These are phyloP conservation scores for Sebastes reedi DNA, from an alignment of 2,797 vertebrate species.

Conservation along the genomic window DNA sequence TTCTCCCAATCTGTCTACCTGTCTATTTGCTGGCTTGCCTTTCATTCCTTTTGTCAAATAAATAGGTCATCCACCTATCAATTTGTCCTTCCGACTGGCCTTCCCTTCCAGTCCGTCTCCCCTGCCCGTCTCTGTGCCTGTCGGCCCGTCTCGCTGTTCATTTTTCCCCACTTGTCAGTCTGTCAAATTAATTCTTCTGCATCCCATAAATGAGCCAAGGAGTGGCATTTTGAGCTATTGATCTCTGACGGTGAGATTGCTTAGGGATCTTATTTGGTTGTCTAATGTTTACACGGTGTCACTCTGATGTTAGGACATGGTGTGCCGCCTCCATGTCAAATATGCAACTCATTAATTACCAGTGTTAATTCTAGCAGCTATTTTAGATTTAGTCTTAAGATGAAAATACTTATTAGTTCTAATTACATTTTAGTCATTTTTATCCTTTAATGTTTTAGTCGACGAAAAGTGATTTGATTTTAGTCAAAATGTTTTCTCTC, in stretches of 20 bases:
- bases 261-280: slow-evolving; percentile 12
- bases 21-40: slow-evolving; percentile 32
- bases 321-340: not conserved
- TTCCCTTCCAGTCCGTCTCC: slow-evolving; percentile 14
- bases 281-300: slow-evolving; percentile 36
- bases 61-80: slow-evolving; percentile 48
- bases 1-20: slow-evolving; percentile 35
- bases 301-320: slow-evolving; percentile 16
- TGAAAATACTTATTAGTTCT: not conserved
- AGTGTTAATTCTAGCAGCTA: not conserved
- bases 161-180: slow-evolving; percentile 15
- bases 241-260: slow-evolving; percentile 23
- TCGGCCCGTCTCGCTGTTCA: not conserved
- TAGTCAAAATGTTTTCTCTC: too few species aligned
- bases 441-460: not conserved
- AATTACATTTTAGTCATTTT: not conserved
- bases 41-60: slow-evolving; percentile 46
- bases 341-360: slow-evolving; percentile 33
- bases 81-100: slow-evolving; percentile 39
- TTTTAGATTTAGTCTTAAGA: not conserved
- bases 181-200: slow-evolving; percentile 47
- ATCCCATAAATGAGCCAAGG: slow-evolving; percentile 32
- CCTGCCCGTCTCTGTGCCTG: not conserved
- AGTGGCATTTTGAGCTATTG: slow-evolving; percentile 44
- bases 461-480: not conserved